Percentiles rank a stretch among this genome's conserved stretches.
phyloP scores from a whole-genome alignment of 2,113 vertebrate species.

The Trichechus manatus region DNA sequence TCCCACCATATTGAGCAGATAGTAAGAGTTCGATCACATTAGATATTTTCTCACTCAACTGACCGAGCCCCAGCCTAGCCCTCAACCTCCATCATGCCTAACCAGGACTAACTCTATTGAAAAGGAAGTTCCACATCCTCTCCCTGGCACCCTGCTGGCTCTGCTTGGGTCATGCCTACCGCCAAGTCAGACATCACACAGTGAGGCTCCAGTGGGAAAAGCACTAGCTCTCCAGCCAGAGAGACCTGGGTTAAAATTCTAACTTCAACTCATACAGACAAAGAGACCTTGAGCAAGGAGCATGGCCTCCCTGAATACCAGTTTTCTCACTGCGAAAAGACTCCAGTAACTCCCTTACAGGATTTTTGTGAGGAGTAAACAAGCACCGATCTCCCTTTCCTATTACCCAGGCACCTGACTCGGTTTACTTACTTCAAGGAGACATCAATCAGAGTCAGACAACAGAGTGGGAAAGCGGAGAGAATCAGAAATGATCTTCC shows the following conservation, averaged over 20 bases:
- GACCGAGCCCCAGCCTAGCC: background rate
- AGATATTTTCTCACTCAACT: background rate
- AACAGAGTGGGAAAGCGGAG: background rate
- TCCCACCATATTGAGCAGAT: background rate
- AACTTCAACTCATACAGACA: background rate
- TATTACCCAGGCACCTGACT: background rate
- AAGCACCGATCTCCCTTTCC: background rate
- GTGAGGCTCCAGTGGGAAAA: background rate
- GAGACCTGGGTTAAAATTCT: background rate
- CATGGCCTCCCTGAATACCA: background rate
- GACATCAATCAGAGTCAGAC: background rate
- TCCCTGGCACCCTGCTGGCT: background rate
- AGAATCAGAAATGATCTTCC: background rate
- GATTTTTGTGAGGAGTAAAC: no score
- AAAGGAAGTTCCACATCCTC: background rate
- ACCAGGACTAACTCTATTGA: background rate
- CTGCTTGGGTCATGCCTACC: background rate
- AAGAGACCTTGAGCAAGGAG: rapidly evolving
- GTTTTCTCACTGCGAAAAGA: background rate
- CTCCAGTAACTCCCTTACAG: background rate
- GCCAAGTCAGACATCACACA: background rate
- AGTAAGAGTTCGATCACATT: background rate
- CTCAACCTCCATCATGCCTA: background rate
- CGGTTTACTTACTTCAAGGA: background rate
- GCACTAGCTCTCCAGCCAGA: background rate